Percentiles rank a stretch among this genome's conserved stretches.
These are phyloP conservation scores for Gandaritis pyraliata DNA, from an alignment of 2,888 invertebrate genomes.

Conservation along the genomic window DNA sequence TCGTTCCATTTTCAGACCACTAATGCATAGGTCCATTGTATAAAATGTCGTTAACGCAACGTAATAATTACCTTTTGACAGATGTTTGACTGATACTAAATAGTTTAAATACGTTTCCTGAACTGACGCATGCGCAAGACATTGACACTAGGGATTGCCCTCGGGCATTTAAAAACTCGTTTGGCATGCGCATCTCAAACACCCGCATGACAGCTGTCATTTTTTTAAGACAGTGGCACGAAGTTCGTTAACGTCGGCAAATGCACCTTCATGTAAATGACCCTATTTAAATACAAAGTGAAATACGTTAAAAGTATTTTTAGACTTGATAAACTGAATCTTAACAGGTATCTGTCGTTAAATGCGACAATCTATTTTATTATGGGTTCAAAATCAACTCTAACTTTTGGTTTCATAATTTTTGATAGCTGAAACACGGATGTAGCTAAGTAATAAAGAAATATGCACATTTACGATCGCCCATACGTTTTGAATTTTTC, in stretches of 20 bases:
- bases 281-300: conserved; percentile 12
- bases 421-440: too few relatives aligned
- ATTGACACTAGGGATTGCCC: conserved; percentile 7
- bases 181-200: conserved; percentile 32
- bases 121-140: neutral
- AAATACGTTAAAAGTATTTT: conserved; percentile 31
- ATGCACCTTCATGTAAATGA: conserved; percentile 42
- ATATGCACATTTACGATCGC: too few relatives aligned
- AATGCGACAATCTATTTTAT: too few relatives aligned
- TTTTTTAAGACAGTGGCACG: conserved; percentile 30
- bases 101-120: neutral
- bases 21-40: too few relatives aligned
- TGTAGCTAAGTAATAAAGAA: too few relatives aligned
- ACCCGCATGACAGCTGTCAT: conserved; percentile 44
- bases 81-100: neutral
- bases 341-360: neutral
- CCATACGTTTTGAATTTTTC: too few relatives aligned
- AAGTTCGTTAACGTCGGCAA: conserved; percentile 29
- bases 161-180: conserved; percentile 30
- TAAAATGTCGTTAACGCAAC: too few relatives aligned
- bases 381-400: too few relatives aligned
- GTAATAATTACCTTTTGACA: too few relatives aligned
- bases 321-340: neutral
- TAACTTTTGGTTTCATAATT: too few relatives aligned
- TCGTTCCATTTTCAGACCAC: too few relatives aligned